Percentiles rank a stretch among this genome's conserved stretches.
These are phyloP conservation scores for Folsomia candida DNA, from an alignment of 2,888 invertebrate genomes.

Conservation along the genomic window DNA sequence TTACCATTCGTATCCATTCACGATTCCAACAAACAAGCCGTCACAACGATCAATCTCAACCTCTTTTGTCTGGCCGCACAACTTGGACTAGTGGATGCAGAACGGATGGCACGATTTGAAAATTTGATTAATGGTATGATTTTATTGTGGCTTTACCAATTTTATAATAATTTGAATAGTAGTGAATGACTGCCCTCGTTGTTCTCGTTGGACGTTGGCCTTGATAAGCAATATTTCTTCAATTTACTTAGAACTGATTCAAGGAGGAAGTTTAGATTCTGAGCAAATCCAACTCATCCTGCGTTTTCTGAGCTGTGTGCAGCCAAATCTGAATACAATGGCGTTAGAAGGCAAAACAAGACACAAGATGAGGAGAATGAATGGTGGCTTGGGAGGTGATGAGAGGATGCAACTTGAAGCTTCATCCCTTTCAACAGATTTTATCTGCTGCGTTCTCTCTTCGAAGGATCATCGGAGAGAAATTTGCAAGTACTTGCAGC, in stretches of 20 bases:
- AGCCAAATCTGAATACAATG: too few relatives aligned
- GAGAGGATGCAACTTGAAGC: too few relatives aligned
- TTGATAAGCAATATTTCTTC: too few relatives aligned
- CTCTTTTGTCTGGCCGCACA: constrained; percentile 40
- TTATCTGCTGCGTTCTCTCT: constrained; percentile 8
- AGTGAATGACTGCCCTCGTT: too few relatives aligned
- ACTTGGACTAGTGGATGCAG: constrained; percentile 33
- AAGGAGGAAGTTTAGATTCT: constrained; percentile 1
- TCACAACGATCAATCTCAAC: constrained; percentile 34
- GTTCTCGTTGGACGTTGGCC: too few relatives aligned
- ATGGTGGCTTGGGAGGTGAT: too few relatives aligned
- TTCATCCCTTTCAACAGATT: constrained; percentile 5
- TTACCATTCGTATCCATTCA: constrained; percentile 41
- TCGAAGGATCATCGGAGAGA: not conserved
- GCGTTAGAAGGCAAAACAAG: too few relatives aligned
- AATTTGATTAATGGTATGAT: constrained; percentile 33
- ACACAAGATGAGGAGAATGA: too few relatives aligned
- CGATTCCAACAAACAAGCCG: constrained; percentile 26
- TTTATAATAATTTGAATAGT: too few relatives aligned
- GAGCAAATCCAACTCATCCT: constrained; percentile 5
- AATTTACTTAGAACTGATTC: constrained; percentile 24
- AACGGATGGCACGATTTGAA: constrained; percentile 31
- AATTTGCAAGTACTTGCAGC: not conserved
- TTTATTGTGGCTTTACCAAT: not conserved
- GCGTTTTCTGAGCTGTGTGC: constrained; percentile 12